Base-by-base conservation (phyloP, 2,888 invertebrate species). In the Ganaspis brasiliensis region DNA sequence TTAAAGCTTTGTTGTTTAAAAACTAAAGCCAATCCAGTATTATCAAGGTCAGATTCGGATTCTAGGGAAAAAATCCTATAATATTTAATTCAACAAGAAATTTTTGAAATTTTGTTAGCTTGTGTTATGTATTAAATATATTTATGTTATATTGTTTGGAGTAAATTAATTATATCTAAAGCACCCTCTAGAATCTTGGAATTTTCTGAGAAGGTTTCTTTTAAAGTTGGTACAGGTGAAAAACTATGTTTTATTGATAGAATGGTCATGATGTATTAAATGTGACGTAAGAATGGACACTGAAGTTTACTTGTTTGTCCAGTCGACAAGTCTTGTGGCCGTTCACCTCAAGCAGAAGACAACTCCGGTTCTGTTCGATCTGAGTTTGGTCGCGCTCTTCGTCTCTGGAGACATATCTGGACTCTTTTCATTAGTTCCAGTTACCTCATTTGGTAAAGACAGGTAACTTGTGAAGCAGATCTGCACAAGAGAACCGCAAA, bases 401-500 rank as follows among this genome's bases (percentile, higher is more conserved):
- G 80, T 89, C 89, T 84, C 86, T 73, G 84, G 88, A 85, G 89
- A 89, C 89, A 85, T 89, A 90, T 90, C 89, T 88, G 87, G 89
- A 79, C 87, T 87, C 87, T 90, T 89, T 90, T 87, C 89, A 88
- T 83, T 77, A 79, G 75, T 85, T 87, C 88, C 80, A 83, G 87
- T 88, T 86, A 83, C 90, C 86, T 76, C 82, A 85, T 90, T 89
- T 90, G 90, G 90, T 89, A 85, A 86, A 85, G 78, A 77, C 75
- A 82, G 80, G 81, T 79, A 83, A 73, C 82, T 82, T 77, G 77
- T 77, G 77, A 73, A 45, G 31, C 55, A 59, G 76, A 31, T 76
- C 56, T 73, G 56, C 12, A 35, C 14, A 73, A 40, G 12, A 75
- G 67, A 59, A 78, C 76, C 76, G 81, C 84, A 56, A 80, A 79